Base-by-base conservation (phyloP, 1,140 invertebrate genomes). In the Brachionus rotundiformis region DNA sequence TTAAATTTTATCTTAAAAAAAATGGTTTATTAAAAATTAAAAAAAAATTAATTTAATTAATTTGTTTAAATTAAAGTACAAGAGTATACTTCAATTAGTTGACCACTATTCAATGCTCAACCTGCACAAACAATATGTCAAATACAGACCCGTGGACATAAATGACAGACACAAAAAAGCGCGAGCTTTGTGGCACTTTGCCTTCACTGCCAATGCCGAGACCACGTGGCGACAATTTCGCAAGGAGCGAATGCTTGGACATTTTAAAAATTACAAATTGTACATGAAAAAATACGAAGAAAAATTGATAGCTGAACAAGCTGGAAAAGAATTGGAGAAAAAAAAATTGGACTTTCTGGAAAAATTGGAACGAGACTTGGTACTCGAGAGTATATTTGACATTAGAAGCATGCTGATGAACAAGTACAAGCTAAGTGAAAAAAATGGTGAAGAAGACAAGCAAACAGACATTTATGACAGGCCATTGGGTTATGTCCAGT, bases 121-220 rank as follows among this genome's bases (percentile, higher is more conserved):
- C 31, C 88, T 92, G 6, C 93, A 92, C 83, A 92, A 91, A 84
- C 90, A 90, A 83, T 92, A 89, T 83, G 83, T 89, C 63, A 88
- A 89, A 73, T 90, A 88, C 84, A 87, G 88, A 75, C 89, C 90
- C 0, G 85, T 85, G 1, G 83, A 84, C 23, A 83, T 90, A 3
- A 85, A 85, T 54, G 87, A 88, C 33, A 88, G 89, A 84, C 47
- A 29, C n/a, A 5, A 25, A 41, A 41, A 41, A 44, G 85, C 85
- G 3, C 84, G 83, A 23, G 85, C 86, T 36, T 94, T 93, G 93
- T 95, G 93, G 93, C 90, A 89, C 41, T 94, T 94, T 85, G 92
- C 92, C 0, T 92, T 91, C 84, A 90, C 91, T 75, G 90, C 91
- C n/a, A 88, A 93, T 2, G 82, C 94, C 11, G 91, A 93, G 84